Base-by-base conservation (phyloP, 2,113 vertebrate species). In the Xiphias gladius region DNA sequence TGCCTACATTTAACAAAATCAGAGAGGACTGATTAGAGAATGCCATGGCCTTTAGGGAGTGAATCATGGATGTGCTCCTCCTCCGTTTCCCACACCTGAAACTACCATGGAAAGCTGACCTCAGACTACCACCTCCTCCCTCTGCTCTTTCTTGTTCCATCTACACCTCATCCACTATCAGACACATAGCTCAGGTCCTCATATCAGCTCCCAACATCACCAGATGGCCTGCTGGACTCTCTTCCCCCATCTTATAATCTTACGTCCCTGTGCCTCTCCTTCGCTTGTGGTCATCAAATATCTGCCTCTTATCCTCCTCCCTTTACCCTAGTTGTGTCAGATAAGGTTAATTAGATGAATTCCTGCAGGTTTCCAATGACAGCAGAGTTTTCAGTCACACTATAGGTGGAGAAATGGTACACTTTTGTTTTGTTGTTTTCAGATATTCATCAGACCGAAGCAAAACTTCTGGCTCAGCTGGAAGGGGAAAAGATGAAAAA, bases 171-270 rank as follows among this genome's bases (percentile, higher is more conserved):
- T 75, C 26, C 59, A 11, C 83, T 68, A 76, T 86, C 81, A 83
- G 30, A 66, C 43, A 65, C 54, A 55, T 32, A 55, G 48, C 66
- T 72, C 64, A 80, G 83, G 62, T 83, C 90, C 58, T 75, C 67
- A 55, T 93, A 92, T 94, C 91, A 91, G 59, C 79, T 83, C 76
- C 74, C 59, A 83, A 43, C 75, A 82, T 92, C 74, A 87, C 80
- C 88, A 93, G 90, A 92, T 88, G 84, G 39, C 79, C 82, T 73
- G 67, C 64, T 69, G 66, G 68, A 85, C 61, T 87, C 50, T 83
- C 63, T 79, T 62, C 80, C 83, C 67, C 32, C 26, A 5, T 59
- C 54, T 50, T 57, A 43, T 87, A 54, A 83, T 80, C 74, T 74
- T 54, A 12, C 70, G 43, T 82, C 50, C 59, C 43, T 5, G 17